phyloP scores from a whole-genome alignment of 2,113 vertebrate genomes.

The Mesoclemmys tuberculata region DNA sequence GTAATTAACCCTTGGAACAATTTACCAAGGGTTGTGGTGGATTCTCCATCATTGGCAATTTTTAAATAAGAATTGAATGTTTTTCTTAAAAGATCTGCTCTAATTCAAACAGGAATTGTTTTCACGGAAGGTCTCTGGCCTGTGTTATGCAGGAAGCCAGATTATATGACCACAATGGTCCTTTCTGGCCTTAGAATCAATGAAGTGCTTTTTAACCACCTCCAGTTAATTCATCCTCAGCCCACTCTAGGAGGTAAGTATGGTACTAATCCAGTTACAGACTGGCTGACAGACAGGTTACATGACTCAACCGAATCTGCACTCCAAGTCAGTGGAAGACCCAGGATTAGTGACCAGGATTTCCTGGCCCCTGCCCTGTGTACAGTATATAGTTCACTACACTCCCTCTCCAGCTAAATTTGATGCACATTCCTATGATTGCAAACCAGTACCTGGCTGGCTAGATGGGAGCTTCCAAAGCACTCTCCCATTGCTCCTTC shows the following conservation, averaged over 20 bases:
- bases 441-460: not conserved
- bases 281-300: not conserved
- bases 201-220: rapidly evolving
- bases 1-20: too few relatives aligned
- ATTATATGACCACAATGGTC: too few relatives aligned
- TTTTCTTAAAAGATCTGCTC: too few relatives aligned
- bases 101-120: too few relatives aligned
- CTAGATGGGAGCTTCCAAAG: not conserved
- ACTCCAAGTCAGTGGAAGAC: not conserved
- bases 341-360: not conserved
- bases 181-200: too few relatives aligned
- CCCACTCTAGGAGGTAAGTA: not conserved
- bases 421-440: not conserved
- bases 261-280: too few relatives aligned
- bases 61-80: too few relatives aligned
- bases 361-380: not conserved
- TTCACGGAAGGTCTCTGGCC: too few relatives aligned
- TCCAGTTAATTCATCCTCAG: not conserved
- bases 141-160: too few relatives aligned
- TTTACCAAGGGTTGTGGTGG: too few relatives aligned
- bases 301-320: not conserved
- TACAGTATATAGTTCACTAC: not conserved
- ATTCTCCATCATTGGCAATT: too few relatives aligned
- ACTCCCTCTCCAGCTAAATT: not conserved
- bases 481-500: not conserved